Evolutionary conservation across 2,888 invertebrate genomes (phyloP), one percentile per base, ranked within the genome.

Genomic region (Drosophila mimica): DNA sequence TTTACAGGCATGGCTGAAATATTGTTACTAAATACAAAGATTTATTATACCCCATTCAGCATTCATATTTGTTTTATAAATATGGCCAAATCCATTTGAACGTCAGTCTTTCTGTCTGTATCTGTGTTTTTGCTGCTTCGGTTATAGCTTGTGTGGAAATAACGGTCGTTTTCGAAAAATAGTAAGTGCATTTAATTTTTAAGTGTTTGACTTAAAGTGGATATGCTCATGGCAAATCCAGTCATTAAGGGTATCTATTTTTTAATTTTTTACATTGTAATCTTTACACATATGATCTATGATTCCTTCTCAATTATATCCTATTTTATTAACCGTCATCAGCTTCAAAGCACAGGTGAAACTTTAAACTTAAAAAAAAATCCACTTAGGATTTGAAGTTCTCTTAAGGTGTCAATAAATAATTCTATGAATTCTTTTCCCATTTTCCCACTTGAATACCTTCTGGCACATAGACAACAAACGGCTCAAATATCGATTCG

Each of bases 1-100:
- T 9, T 4, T n/a, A 72, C 64, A 64, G 57, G 0, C 31, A 25
- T 9, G n/a, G n/a, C 15, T 8, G 8, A 61, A 59, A 62, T 64
- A 61, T 62, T 66, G 40, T 31, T 36, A 13, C 0, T 25, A 15
- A 1, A 9, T 4, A 15, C 17, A 1, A 15, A 15, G 0, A 25
- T n/a, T 11, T 13, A 31, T 13, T 11, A 15, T 0, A 2, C 25
- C 7, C 0, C 15, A 25, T 8, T 8, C 2, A 2, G 25, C 46
- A 8, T 25, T 15, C 13, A 15, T 15, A 46, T 40, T 9, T 40
- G 2, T 46, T 4, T n/a, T 20, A 43, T 11, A 43, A 20, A 20
- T 11, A 20, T 43, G 5, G 5, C 11, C 40, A n/a, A 40, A 40
- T 40, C 5, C 40, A n/a, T 40, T n/a, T 40, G n/a, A 4, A n/a